Evolutionary conservation across 2,797 vertebrate species (phyloP), one percentile per base, ranked within the genome.

Genomic region (Somateria mollissima): DNA sequence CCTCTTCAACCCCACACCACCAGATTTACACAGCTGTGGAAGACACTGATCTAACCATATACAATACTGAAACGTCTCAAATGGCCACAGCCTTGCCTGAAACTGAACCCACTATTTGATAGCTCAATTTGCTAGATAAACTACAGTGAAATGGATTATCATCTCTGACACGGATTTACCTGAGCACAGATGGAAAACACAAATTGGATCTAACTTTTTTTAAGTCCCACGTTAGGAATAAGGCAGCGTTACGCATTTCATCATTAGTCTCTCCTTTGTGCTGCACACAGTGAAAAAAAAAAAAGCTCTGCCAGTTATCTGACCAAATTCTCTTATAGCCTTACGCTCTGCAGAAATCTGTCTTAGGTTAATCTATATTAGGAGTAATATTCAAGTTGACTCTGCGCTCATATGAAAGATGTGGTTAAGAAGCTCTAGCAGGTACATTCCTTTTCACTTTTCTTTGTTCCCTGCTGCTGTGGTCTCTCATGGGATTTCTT

Each of bases 381-480:
- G 43, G 36, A 88, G 61, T 34, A 91, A 92, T 82, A 86, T 64
- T 87, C 85, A 78, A 72, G 69, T 54, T 92, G 87, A 69, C 86
- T 84, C 57, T 54, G 61, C 3, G 3, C 41, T 96, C 21, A 21
- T 54, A 34, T 60, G 58, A 84, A 81, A 92, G 91, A 89, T 37
- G 56, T 69, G 56, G 93, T 93, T 69, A 1, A 83, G 88, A 94
- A 90, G 58, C 69, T 90, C 71, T 92, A 91, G 27, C 75, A 94
- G 90, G 94, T 94, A 89, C 78, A 96, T 84, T 89, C 91, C 93
- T 96, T 93, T 88, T 87, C 92, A 72, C 61, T 57, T 5, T 3
- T 84, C 84, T 97, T 94, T 81, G n/a, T 96, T 96, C 83, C 53
- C 76, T 94, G 84, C 93, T 92, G 85, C 75, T 94, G 28, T 88